A percentile compares a stretch with the other conserved stretches of the same genome.
Conservation (phyloP, 1,140 invertebrate genomes). For the Drosophila trapezifrons region DNA sequence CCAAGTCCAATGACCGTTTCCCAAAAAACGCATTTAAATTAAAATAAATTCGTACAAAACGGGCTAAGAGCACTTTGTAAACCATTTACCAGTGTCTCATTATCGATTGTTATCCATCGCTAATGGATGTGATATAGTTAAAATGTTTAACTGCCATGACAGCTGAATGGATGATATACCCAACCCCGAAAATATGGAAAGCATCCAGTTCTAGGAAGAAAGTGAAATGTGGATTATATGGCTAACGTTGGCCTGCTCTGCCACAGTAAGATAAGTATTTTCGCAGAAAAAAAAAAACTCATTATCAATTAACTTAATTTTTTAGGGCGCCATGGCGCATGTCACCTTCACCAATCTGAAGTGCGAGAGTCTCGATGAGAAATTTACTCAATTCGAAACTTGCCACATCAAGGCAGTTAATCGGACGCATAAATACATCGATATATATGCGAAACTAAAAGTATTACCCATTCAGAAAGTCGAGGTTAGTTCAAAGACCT, state of each 20-base stretch:
- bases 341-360: constrained; percentile 44
- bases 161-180: not conserved
- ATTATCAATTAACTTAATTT: not conserved
- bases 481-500: not conserved
- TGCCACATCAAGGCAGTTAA: constrained; percentile 54
- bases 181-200: not conserved
- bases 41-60: too few species aligned
- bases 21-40: not conserved
- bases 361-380: constrained; percentile 16
- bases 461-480: constrained; percentile 20
- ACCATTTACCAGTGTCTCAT: not conserved
- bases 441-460: constrained; percentile 5
- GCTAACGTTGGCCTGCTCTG: not conserved
- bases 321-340: not conserved
- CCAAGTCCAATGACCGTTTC: too few species aligned
- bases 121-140: not conserved
- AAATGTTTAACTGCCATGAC: not conserved
- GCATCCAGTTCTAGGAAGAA: not conserved
- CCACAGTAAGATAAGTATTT: not conserved
- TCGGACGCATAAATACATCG: constrained; percentile 49
- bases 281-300: not conserved
- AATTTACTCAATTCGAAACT: constrained; percentile 2
- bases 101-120: constrained; percentile 5
- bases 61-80: too few species aligned
- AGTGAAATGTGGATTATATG: constrained; percentile 13